phyloP scores from a whole-genome alignment of 2,888 invertebrate genomes.

The Phengaris arion region DNA sequence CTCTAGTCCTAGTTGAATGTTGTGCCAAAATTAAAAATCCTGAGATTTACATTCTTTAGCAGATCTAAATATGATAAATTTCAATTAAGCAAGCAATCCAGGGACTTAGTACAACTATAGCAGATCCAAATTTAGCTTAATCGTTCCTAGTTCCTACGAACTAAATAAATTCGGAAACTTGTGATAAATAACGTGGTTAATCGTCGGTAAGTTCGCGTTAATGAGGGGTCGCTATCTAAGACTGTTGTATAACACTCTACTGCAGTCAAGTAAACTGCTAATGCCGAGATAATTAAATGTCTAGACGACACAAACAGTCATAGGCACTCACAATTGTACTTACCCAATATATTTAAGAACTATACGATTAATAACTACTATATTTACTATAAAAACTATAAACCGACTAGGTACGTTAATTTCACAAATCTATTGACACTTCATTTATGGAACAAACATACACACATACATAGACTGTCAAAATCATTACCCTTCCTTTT shows the following conservation, averaged over 20 bases:
- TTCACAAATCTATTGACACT: too few relatives aligned
- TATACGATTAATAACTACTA: too few relatives aligned
- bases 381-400: too few relatives aligned
- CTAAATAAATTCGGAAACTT: constrained; percentile 47
- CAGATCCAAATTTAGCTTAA: not conserved
- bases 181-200: constrained; percentile 73
- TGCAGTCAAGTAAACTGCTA: not conserved
- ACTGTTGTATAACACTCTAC: constrained; percentile 32
- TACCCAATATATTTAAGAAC: too few relatives aligned
- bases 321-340: not conserved
- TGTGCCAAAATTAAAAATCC: not conserved
- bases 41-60: not conserved
- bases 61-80: too few relatives aligned
- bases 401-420: too few relatives aligned
- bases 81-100: too few relatives aligned
- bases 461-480: too few relatives aligned
- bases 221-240: constrained; percentile 47
- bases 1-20: constrained; percentile 16
- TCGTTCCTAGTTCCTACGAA: not conserved
- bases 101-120: too few relatives aligned
- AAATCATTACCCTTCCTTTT: too few relatives aligned
- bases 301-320: constrained; percentile 5
- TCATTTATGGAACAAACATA: too few relatives aligned
- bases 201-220: constrained; percentile 67
- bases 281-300: constrained; percentile 3